These are phyloP conservation scores for Chiroxiphia lanceolata DNA, from an alignment of 2,797 vertebrate species.

Conservation along the genomic window DNA sequence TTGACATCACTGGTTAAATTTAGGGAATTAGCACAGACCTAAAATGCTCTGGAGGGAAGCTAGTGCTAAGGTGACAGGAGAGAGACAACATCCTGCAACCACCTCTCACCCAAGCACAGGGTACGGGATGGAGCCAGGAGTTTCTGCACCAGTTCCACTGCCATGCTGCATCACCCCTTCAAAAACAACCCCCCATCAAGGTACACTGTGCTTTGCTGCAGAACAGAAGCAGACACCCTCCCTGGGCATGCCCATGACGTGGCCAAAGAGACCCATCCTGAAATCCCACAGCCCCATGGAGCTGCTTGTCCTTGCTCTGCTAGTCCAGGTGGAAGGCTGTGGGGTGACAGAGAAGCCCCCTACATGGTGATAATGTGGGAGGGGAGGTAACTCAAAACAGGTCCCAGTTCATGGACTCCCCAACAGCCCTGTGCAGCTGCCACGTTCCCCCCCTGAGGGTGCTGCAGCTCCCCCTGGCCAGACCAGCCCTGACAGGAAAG, in stretches of 20 bases:
- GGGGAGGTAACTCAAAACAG: background rate
- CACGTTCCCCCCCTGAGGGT: rapidly evolving
- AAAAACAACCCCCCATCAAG: background rate
- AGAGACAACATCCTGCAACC: background rate
- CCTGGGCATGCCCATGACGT: rapidly evolving
- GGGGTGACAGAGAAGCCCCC: background rate
- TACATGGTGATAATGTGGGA: background rate
- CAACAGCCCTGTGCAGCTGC: background rate
- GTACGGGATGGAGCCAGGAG: background rate
- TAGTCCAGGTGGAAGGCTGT: background rate
- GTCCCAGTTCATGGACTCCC: background rate
- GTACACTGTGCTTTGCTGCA: background rate
- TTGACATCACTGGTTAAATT: constrained; percentile 47
- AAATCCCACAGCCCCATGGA: background rate
- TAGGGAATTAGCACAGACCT: background rate
- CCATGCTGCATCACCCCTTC: background rate
- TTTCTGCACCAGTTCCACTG: background rate
- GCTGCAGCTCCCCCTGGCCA: background rate
- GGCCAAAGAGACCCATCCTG: background rate
- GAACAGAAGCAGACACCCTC: background rate
- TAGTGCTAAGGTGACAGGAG: background rate
- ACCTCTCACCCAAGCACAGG: background rate
- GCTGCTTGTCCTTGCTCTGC: rapidly evolving
- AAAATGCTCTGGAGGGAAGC: background rate
- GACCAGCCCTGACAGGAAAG: background rate